Base-by-base conservation (phyloP, 2,888 invertebrate genomes). In the Drosophila multiciliata region DNA sequence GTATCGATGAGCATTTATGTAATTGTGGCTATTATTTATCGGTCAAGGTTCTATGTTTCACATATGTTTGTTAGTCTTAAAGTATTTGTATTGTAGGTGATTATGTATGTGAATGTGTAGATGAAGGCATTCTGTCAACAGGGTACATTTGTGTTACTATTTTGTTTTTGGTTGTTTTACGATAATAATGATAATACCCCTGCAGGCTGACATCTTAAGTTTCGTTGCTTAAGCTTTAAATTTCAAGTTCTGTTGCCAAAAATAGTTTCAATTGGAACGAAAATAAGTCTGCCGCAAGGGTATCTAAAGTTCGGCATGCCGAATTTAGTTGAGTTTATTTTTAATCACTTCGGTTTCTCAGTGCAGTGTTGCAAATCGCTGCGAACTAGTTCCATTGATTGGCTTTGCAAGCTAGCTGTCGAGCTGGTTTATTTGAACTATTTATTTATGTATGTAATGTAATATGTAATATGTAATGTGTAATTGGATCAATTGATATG, bases 81-180 rank as follows among this genome's bases (percentile, higher is more conserved):
- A 80, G 65, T 84, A 89, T 88, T 89, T 89, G 83, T 87, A 85
- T 90, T 83, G 77, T 85, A 80, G 81, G 78, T 84, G 81, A 84
- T 91, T 77, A 91, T 82, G 80, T 73, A 80, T 75, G 77, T 50
- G 77, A 78, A 62, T 71, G 78, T 78, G 67, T 83, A 90, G 71
- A 91, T 84, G 76, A 91, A 91, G 92, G 92, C 92, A 89, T 75
- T 78, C 88, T 85, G 79, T 88, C 81, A 89, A 91, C 90, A 90
- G 90, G 90, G 91, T 91, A 90, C 90, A 80, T 78, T 71, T 73
- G 74, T 72, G 58, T 70, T 67, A 40, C 61, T 67, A 40, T 49
- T 69, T 48, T 35, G 60, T 45, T 65, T 71, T 52, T 61, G 54
- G 42, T 60, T 61, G 12, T 38, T 23, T 32, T 50, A 45, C 23